A percentile compares a stretch with the other conserved stretches of the same genome.
Conservation (phyloP, 1,140 invertebrate genomes). For the Cydia fagiglandana region DNA sequence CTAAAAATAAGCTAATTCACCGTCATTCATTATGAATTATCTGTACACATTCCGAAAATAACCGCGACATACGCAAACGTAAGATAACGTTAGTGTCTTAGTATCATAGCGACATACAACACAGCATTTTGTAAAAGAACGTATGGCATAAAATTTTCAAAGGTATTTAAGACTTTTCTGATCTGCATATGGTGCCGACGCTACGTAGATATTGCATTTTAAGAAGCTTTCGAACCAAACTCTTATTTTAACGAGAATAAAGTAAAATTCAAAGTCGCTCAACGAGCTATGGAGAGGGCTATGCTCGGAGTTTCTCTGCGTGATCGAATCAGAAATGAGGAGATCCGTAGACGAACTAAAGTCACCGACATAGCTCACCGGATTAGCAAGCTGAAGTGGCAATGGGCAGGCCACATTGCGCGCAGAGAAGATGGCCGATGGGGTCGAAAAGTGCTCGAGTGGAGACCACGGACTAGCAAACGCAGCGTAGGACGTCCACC, state of each 20-base stretch:
- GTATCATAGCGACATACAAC: neutral
- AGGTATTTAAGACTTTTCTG: neutral
- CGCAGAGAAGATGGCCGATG: too few relatives aligned
- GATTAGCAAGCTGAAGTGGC: too few relatives aligned
- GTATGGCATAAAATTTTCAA: neutral
- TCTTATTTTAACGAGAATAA: neutral
- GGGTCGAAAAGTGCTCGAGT: too few relatives aligned
- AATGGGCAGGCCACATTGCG: too few relatives aligned
- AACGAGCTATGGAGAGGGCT: too few relatives aligned
- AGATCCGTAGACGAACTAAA: too few relatives aligned
- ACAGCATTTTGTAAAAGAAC: neutral
- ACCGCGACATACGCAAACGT: neutral
- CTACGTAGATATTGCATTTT: neutral
- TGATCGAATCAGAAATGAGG: too few relatives aligned
- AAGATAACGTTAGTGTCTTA: neutral
- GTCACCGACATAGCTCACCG: too few relatives aligned
- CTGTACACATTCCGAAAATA: neutral
- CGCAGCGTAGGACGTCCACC: too few relatives aligned
- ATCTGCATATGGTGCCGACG: neutral
- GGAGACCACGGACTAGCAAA: too few relatives aligned
- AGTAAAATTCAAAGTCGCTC: too few relatives aligned
- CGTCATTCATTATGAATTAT: neutral
- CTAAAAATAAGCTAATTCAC: neutral
- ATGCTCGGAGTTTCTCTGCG: too few relatives aligned
- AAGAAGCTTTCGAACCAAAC: neutral